Evolutionary conservation across 2,797 vertebrate genomes (phyloP).

Genomic region (Orientallactaga sibirica): DNA sequence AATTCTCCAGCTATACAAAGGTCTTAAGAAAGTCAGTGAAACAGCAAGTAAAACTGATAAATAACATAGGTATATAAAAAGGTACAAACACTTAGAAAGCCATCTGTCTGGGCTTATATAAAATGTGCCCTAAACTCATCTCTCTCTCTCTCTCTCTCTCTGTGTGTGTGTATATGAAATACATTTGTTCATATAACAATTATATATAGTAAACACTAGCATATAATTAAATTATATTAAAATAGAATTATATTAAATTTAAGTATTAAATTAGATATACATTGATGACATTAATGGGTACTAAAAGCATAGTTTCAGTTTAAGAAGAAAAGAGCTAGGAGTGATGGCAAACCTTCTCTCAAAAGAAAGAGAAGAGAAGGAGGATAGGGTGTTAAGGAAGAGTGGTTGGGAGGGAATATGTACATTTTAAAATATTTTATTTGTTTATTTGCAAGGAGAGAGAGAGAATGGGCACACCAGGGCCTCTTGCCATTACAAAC

Average conservation of each 20-base stretch:
- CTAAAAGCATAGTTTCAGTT: slow-evolving; percentile 24
- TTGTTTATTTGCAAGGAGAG: no score
- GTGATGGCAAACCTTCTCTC: background rate
- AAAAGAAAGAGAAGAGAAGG: background rate
- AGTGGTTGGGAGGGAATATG: no score
- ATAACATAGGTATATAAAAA: slow-evolving; percentile 15
- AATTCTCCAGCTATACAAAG: background rate
- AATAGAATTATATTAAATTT: background rate
- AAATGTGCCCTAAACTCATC: no score
- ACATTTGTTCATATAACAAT: background rate
- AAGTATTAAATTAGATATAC: background rate
- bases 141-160: no score
- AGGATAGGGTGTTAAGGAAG: no score
- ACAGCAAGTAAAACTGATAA: slow-evolving; percentile 47
- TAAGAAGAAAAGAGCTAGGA: background rate
- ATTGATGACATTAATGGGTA: background rate
- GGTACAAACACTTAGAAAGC: background rate
- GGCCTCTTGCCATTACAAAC: no score
- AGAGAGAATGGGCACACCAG: no score
- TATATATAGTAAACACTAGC: no score
- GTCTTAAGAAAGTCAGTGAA: slow-evolving; percentile 4
- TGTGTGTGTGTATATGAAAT: background rate
- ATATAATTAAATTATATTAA: background rate
- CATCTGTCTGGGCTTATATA: background rate
- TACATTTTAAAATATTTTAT: no score